phyloP scores from a whole-genome alignment of 2,797 vertebrate species.

The Chromobotia macracanthus region DNA sequence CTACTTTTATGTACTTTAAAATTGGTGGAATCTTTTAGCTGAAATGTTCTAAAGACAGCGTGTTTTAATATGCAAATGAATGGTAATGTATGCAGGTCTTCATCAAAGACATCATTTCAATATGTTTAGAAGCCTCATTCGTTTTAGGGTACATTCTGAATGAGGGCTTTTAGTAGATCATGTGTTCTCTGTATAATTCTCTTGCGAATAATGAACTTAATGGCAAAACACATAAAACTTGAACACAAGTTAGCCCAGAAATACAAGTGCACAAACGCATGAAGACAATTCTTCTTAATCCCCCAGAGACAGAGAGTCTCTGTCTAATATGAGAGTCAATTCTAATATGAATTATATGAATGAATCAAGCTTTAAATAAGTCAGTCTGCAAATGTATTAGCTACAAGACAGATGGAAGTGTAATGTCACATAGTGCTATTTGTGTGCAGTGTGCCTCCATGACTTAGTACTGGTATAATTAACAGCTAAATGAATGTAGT shows the following conservation, averaged over 20 bases:
- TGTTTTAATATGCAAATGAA: constrained; percentile 71
- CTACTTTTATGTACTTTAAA: constrained; percentile 37
- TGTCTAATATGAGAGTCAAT: too few relatives aligned
- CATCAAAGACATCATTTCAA: constrained; percentile 69
- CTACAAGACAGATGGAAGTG: constrained; percentile 10
- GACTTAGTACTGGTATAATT: not conserved
- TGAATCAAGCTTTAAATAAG: constrained; percentile 33
- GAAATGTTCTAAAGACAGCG: constrained; percentile 58
- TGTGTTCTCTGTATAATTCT: constrained; percentile 22
- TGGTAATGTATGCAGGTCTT: constrained; percentile 73
- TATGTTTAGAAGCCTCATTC: constrained; percentile 57
- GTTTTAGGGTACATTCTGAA: constrained; percentile 59
- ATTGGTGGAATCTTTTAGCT: constrained; percentile 66
- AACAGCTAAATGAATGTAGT: not conserved
- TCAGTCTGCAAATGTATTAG: constrained; percentile 27
- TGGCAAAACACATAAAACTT: constrained; percentile 16
- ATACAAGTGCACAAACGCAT: constrained; percentile 17
- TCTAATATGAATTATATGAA: constrained; percentile 17
- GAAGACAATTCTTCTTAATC: constrained; percentile 10
- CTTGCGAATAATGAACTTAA: not conserved
- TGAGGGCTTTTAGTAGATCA: constrained; percentile 32
- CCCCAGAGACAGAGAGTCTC: constrained; percentile 4
- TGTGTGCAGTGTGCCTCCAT: not conserved
- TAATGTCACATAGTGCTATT: constrained; percentile 12
- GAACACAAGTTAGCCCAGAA: constrained; percentile 8